Percentiles rank a stretch among this genome's conserved stretches.
phyloP scores from a whole-genome alignment of 2,888 invertebrate genomes.

The Caenorhabditis plicata region DNA sequence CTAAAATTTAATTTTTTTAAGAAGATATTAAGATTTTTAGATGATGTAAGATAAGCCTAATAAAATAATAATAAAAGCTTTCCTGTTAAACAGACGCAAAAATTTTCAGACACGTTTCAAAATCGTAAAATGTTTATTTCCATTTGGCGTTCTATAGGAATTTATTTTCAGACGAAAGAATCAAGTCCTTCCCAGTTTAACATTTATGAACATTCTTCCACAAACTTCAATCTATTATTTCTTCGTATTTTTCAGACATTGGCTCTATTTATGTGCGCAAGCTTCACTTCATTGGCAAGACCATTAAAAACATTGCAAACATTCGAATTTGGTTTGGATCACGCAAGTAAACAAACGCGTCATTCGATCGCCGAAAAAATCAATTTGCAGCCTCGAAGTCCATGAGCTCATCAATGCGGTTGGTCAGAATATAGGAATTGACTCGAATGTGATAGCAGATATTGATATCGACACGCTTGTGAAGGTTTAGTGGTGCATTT shows the following conservation, averaged over 20 bases:
- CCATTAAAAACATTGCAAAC: conserved; percentile 56
- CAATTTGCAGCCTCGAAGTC: conserved; percentile 54
- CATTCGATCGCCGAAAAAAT: too few species aligned
- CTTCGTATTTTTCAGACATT: conserved; percentile 44
- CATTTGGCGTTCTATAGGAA: too few species aligned
- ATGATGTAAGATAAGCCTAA: too few species aligned
- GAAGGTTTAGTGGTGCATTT: too few species aligned
- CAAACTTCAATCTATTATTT: background rate
- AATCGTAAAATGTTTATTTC: too few species aligned
- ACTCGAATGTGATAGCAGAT: conserved; percentile 53
- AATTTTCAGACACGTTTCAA: too few species aligned
- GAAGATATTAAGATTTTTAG: too few species aligned
- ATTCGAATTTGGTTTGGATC: conserved; percentile 63
- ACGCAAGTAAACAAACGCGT: conserved; percentile 40
- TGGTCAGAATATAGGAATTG: conserved; percentile 61
- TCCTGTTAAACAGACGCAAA: too few species aligned
- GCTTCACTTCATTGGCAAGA: conserved; percentile 57
- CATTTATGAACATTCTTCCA: background rate
- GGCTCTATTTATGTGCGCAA: conserved; percentile 61
- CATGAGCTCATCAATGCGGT: conserved; percentile 58
- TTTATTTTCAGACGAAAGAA: background rate
- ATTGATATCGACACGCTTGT: conserved; percentile 60
- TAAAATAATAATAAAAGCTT: too few species aligned
- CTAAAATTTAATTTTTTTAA: too few species aligned
- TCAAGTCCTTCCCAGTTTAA: background rate